Evolutionary conservation across 2,113 vertebrate species (phyloP), one percentile per base, ranked within the genome.

Genomic region (Sebastes schlegelii): DNA sequence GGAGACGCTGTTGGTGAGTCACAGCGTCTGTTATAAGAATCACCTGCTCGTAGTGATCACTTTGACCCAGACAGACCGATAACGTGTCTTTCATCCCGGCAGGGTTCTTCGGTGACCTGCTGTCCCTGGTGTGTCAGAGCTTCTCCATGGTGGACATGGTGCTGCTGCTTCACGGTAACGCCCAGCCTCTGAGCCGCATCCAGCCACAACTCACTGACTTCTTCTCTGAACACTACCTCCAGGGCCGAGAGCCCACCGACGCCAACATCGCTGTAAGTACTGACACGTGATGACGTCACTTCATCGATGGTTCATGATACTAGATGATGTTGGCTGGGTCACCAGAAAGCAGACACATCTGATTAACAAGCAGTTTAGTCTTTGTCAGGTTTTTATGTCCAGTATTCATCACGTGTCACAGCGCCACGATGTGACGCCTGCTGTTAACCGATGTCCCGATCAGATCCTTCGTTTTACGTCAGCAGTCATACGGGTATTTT

Each of bases 61-160:
- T 34, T 34, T 34, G 34, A 34, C 34, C 34, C 34, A 4, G 34
- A 34, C 34, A 34, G 34, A 34, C 34, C 34, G 34, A 34, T 34
- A 34, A 34, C 34, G 34, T 34, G 34, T 34, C 34, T 34, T 34
- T 76, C 23, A 1, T 79, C 10, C 12, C 51, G 9, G 8, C 84
- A 97, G 97, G 96, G 16, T 97, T 97, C 83, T 97, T 97, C 12
- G 96, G 96, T 10, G 97, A 97, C 21, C 86, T 97, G 84, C 93
- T 97, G 2, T 97, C 97, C 5, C 92, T 97, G 65, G 92, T 97
- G 76, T 97, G 97, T 87, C 96, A 96, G 93, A 96, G 95, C 51
- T 95, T 97, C 80, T 97, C 97, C 48, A 96, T 97, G 96, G 96
- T 97, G 55, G 97, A 97, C 48, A 95, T 97, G 93, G 96, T 97